A percentile compares a stretch with the other conserved stretches of the same genome.
These are phyloP conservation scores for Epinephelus cyanopodus DNA, from an alignment of 2,113 vertebrate species.

Conservation along the genomic window DNA sequence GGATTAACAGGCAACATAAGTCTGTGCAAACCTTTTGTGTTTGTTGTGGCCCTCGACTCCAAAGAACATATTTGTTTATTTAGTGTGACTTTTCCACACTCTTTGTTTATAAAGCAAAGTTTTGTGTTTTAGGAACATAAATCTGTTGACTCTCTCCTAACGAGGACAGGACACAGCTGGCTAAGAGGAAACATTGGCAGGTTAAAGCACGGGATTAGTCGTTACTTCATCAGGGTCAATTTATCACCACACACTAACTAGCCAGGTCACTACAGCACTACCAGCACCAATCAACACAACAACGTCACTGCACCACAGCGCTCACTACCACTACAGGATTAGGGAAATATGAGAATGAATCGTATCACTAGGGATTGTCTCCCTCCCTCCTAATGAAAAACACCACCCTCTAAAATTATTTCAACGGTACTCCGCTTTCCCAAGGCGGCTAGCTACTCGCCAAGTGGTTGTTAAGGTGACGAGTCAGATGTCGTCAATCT, in stretches of 20 bases:
- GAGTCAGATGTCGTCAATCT: conserved; percentile 80
- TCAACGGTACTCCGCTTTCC: conserved; percentile 44
- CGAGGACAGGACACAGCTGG: conserved; percentile 28
- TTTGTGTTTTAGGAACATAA: not conserved
- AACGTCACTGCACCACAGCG: conserved; percentile 51
- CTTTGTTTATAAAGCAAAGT: too few relatives aligned
- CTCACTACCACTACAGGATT: conserved; percentile 41
- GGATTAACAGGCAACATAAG: too few relatives aligned
- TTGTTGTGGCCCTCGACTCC: not conserved
- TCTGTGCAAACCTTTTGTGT: not conserved
- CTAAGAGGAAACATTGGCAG: conserved; percentile 45
- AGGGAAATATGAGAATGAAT: conserved; percentile 11
- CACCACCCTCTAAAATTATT: conserved; percentile 13
- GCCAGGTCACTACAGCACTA: conserved; percentile 39
- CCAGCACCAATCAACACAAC: conserved; percentile 52
- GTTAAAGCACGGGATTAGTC: conserved; percentile 27
- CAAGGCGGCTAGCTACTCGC: conserved; percentile 80
- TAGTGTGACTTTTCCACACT: too few relatives aligned
- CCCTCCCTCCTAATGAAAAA: not conserved
- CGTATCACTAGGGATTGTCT: not conserved
- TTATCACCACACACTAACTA: conserved; percentile 29
- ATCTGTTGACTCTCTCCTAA: not conserved
- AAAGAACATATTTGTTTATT: not conserved
- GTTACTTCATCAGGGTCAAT: conserved; percentile 19
- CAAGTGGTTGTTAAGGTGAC: conserved; percentile 71